Evolutionary conservation across 1,140 invertebrate genomes (phyloP).

Genomic region (Drosophila melanogaster): Release_6_plus_ISO1_MT NT_037436.4:15501001-15501500

Average conservation of each 20-base stretch:
- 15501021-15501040: constrained; percentile 29
- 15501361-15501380: constrained; percentile 30
- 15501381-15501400: constrained; percentile 77
- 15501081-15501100: constrained; percentile 76
- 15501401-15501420: constrained; percentile 67
- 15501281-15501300: constrained; percentile 36
- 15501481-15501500: constrained; percentile 29
- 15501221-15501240: constrained; percentile 87
- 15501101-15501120: constrained; percentile 74
- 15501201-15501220: constrained; percentile 87
- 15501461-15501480: constrained; percentile 32
- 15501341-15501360: background rate
- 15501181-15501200: constrained; percentile 89
- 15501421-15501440: constrained; percentile 39
- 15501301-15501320: background rate
- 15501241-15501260: constrained; percentile 90
- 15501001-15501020: constrained; percentile 64
- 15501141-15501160: constrained; percentile 86
- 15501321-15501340: background rate
- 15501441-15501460: constrained; percentile 26
- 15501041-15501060: constrained; percentile 33
- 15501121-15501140: constrained; percentile 72
- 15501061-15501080: background rate
- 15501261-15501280: constrained; percentile 86
- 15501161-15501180: constrained; percentile 88